Evolutionary conservation across 2,797 vertebrate species (phyloP).

Genomic region (Cephalopachus bancanus): DNA sequence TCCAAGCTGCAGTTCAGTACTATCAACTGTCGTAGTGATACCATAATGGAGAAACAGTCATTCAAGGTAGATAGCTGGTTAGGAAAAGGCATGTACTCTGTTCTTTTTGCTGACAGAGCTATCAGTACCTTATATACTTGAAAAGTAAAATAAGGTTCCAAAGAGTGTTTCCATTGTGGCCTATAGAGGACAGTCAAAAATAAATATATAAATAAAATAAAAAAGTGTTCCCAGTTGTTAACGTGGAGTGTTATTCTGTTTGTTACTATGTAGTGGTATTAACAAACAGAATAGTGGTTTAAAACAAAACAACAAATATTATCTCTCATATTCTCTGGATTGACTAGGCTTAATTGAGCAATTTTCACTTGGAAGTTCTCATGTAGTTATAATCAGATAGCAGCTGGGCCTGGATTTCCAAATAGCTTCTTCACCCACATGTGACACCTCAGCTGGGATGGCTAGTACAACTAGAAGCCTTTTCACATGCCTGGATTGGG

Average conservation of each 20-base stretch:
- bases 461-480: neutral
- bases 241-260: neutral
- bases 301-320: neutral
- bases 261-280: neutral
- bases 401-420: neutral
- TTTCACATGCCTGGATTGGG: neutral
- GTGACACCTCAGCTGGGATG: neutral
- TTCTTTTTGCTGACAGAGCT: neutral
- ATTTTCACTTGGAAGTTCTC: neutral
- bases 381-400: neutral
- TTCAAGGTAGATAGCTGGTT: slow-evolving; percentile 92
- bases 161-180: neutral
- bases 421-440: neutral
- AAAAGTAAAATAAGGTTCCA: slow-evolving; percentile 22
- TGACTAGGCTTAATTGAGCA: neutral
- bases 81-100: neutral
- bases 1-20: slow-evolving; percentile 95
- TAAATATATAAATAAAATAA: neutral
- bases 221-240: neutral
- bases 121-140: neutral
- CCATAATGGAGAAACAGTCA: slow-evolving; percentile 93
- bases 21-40: slow-evolving; percentile 97
- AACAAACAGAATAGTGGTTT: neutral
- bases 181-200: neutral
- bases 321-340: neutral